phyloP scores from a whole-genome alignment of 2,113 vertebrate species.

The Trematocara nigrifrons region DNA sequence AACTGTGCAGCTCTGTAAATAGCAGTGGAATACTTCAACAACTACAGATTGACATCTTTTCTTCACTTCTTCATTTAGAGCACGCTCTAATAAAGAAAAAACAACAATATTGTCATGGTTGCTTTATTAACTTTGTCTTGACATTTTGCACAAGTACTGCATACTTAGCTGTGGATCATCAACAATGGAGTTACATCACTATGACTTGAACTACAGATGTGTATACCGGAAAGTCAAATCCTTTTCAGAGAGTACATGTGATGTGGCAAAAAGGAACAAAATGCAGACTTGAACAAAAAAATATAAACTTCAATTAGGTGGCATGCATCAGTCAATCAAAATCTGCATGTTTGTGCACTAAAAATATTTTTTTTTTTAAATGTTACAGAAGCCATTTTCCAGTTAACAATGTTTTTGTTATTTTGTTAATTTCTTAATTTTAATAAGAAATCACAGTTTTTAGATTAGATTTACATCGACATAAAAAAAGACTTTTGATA shows the following conservation, averaged over 20 bases:
- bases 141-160: background rate
- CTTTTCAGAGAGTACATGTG: background rate
- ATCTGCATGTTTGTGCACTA: background rate
- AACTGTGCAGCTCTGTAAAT: background rate
- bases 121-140: background rate
- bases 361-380: background rate
- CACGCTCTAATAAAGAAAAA: background rate
- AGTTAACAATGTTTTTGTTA: background rate
- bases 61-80: background rate
- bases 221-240: background rate
- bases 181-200: background rate
- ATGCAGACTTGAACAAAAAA: background rate
- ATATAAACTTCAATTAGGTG: background rate
- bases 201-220: background rate
- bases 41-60: background rate
- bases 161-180: background rate
- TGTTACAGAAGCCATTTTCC: background rate
- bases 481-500: background rate
- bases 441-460: background rate
- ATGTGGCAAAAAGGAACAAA: background rate
- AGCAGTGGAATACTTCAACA: background rate
- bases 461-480: background rate
- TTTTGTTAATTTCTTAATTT: background rate
- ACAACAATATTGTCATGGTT: background rate
- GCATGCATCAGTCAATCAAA: background rate